Percentiles rank a stretch among this genome's conserved stretches.
Conservation (phyloP, 2,797 vertebrate species). For the Anisognathus igniventris region DNA sequence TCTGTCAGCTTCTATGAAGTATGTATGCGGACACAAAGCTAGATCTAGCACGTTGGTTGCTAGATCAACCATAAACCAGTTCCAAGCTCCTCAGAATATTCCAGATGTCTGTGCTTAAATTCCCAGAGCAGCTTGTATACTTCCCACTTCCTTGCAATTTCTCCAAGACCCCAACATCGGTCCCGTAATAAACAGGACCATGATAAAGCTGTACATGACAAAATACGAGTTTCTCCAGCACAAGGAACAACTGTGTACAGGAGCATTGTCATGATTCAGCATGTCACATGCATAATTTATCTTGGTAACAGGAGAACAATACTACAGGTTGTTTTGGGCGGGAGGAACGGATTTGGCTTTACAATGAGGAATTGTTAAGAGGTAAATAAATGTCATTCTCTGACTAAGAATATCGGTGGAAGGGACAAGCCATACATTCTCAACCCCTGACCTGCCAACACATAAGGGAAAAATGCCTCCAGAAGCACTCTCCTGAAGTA, state of each 20-base stretch:
- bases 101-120: not conserved
- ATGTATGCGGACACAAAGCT: rapidly evolving
- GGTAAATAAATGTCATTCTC: not conserved
- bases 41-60: rapidly evolving
- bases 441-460: not conserved
- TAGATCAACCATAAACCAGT: not conserved
- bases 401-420: not conserved
- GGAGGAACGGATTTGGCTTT: not conserved
- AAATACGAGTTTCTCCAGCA: not conserved
- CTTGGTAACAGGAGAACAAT: not conserved
- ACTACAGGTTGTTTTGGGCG: not conserved
- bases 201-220: not conserved
- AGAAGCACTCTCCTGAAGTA: not conserved
- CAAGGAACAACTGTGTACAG: not conserved
- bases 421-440: not conserved
- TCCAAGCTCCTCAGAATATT: not conserved
- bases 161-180: rapidly evolving
- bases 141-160: not conserved
- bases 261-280: not conserved
- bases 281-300: not conserved
- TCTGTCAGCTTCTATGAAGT: not conserved
- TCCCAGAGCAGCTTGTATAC: rapidly evolving
- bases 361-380: not conserved
- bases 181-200: not conserved
- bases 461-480: not conserved